A percentile compares a stretch with the other conserved stretches of the same genome.
phyloP scores from a whole-genome alignment of 2,113 vertebrate species.

The Carettochelys insculpta region DNA sequence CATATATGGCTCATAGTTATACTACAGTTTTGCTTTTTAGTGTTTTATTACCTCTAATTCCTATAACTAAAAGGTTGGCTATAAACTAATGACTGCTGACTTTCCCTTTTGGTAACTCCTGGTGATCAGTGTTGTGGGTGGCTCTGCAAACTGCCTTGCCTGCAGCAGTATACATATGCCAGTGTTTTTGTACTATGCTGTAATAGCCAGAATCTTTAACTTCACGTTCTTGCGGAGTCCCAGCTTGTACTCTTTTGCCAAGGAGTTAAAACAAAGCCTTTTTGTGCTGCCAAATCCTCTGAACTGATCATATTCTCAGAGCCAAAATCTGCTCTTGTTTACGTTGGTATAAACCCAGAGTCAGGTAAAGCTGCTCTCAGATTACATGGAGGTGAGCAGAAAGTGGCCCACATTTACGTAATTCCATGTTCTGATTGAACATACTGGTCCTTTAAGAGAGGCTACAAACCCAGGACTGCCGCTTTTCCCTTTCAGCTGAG shows the following conservation, averaged over 20 bases:
- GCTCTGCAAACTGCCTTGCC: neutral
- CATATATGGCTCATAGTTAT: neutral
- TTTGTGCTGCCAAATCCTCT: neutral
- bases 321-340: neutral
- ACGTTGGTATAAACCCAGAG: neutral
- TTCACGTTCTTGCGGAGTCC: neutral
- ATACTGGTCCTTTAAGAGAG: neutral
- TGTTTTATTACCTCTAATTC: fast-evolving
- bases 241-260: neutral
- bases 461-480: neutral
- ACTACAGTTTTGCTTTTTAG: neutral
- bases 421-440: neutral
- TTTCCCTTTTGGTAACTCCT: neutral
- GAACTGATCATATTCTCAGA: fast-evolving
- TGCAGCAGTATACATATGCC: neutral
- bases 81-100: neutral
- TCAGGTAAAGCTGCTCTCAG: neutral
- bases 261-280: neutral
- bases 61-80: fast-evolving
- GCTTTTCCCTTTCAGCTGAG: neutral
- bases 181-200: neutral
- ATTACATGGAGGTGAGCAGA: neutral
- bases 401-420: fast-evolving
- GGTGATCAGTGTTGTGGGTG: fast-evolving
- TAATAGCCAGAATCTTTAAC: neutral